These are phyloP conservation scores for Balaenoptera acutorostrata DNA, from an alignment of 2,113 vertebrate genomes.

Conservation along the genomic window DNA sequence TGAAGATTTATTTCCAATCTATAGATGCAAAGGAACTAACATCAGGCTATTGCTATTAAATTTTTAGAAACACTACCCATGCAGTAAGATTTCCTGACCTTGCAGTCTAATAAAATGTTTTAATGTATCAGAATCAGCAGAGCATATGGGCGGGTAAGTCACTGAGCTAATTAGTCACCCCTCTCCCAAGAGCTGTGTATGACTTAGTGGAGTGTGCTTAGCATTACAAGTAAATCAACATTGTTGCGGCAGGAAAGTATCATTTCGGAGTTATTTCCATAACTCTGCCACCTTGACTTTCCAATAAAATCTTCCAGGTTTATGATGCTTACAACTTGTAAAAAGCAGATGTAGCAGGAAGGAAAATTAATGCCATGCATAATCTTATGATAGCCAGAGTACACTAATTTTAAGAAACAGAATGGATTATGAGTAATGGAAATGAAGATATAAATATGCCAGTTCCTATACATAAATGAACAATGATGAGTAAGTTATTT, in stretches of 20 bases:
- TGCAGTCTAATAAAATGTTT: conserved; percentile 73
- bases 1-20: conserved; percentile 32
- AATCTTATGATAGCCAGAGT: conserved; percentile 30
- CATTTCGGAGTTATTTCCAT: conserved; percentile 63
- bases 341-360: conserved; percentile 39
- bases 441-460: conserved; percentile 12
- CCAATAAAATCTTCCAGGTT: conserved; percentile 69
- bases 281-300: conserved; percentile 67
- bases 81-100: conserved; percentile 65
- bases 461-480: background rate
- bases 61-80: conserved; percentile 65
- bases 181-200: conserved; percentile 44
- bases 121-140: conserved; percentile 64
- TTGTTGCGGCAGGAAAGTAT: conserved; percentile 14
- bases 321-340: conserved; percentile 57
- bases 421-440: conserved; percentile 15
- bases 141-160: conserved; percentile 66
- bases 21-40: conserved; percentile 42
- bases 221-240: conserved; percentile 69
- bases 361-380: conserved; percentile 47
- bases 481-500: conserved; percentile 14
- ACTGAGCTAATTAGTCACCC: conserved; percentile 70
- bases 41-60: conserved; percentile 46
- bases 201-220: conserved; percentile 64
- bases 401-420: conserved; percentile 2